Conservation (phyloP, 2,888 invertebrate species). For the Nineta flava region DNA sequence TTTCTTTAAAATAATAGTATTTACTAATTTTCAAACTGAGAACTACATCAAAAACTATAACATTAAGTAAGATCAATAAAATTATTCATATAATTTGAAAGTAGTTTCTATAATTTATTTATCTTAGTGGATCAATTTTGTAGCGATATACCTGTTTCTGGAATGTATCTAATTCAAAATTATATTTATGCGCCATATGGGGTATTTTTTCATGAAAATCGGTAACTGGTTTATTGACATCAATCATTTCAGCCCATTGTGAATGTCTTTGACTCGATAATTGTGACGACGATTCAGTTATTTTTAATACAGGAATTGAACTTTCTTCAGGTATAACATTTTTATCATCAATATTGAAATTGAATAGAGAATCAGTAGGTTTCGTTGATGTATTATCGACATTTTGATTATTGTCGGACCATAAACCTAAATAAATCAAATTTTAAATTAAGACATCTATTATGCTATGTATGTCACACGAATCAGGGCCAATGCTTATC, state of each 20-base stretch:
- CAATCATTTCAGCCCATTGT: slow-evolving; percentile 80
- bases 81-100: no score
- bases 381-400: neutral
- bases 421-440: slow-evolving; percentile 23
- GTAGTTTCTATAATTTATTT: no score
- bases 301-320: slow-evolving; percentile 46
- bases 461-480: no score
- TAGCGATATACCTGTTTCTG: slow-evolving; percentile 60
- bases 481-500: no score
- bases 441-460: no score
- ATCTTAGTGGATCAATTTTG: no score
- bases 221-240: slow-evolving; percentile 61
- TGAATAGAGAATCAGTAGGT: neutral
- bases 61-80: no score
- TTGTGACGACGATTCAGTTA: slow-evolving; percentile 36
- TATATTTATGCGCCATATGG: slow-evolving; percentile 68
- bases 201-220: slow-evolving; percentile 71
- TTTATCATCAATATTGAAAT: slow-evolving; percentile 14
- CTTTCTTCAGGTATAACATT: slow-evolving; percentile 23
- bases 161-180: slow-evolving; percentile 90
- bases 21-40: no score
- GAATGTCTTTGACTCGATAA: slow-evolving; percentile 33
- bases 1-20: no score
- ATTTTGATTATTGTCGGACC: slow-evolving; percentile 27
- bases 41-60: no score